phyloP scores from a whole-genome alignment of 1,140 invertebrate genomes.

The Tetraneura akinire region DNA sequence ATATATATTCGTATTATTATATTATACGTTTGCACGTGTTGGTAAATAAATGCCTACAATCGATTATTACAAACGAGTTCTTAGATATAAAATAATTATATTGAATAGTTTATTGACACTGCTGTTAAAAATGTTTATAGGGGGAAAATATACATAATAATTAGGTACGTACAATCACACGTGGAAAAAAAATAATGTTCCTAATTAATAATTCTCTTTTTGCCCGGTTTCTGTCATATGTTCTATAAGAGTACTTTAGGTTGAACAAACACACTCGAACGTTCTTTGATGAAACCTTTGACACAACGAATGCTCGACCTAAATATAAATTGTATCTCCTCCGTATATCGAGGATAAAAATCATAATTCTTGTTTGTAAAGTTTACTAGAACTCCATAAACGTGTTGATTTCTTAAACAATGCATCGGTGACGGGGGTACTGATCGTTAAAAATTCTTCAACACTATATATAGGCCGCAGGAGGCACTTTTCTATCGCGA shows the following conservation, averaged over 20 bases:
- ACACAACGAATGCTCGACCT: background rate
- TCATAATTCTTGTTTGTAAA: conserved; percentile 13
- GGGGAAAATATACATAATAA: background rate
- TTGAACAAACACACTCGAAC: background rate
- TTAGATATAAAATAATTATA: background rate
- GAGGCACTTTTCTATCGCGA: background rate
- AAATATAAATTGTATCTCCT: conserved; percentile 12
- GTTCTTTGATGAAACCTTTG: conserved; percentile 7
- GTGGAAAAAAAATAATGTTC: background rate
- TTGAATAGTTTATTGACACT: background rate
- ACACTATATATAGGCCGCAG: conserved; percentile 21
- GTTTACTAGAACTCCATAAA: conserved; percentile 17
- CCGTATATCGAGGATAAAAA: background rate
- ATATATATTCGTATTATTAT: background rate
- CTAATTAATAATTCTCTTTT: conserved; percentile 36
- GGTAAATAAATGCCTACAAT: background rate
- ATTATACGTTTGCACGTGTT: background rate
- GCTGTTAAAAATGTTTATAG: background rate
- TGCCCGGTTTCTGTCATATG: background rate
- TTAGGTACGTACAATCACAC: background rate
- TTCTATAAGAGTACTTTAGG: background rate
- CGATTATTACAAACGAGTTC: conserved; percentile 7
- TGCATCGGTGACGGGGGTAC: background rate
- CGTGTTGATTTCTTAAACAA: conserved; percentile 17
- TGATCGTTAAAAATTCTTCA: conserved; percentile 70